Evolutionary conservation across 2,888 invertebrate species (phyloP).

Genomic region (Acrocera orbiculus): DNA sequence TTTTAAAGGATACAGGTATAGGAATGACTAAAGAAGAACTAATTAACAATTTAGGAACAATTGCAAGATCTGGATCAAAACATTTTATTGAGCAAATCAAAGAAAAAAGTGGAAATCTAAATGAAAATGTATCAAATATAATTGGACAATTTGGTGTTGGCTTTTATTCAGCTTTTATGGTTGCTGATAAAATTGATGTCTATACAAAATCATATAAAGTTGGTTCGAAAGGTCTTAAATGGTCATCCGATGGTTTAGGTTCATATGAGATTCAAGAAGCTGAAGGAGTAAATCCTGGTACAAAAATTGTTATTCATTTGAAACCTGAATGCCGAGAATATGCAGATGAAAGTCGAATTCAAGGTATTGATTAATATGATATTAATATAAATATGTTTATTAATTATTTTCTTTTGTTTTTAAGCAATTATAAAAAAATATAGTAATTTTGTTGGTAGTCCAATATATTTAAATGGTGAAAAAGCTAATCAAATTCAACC

Average conservation of each 20-base stretch:
- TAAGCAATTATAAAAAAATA: conserved; percentile 80
- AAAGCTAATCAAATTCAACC: conserved; percentile 82
- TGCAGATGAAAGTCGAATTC: conserved; percentile 68
- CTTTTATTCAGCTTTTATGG: conserved; percentile 96
- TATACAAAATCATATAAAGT: conserved; percentile 54
- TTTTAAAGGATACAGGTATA: conserved; percentile 65
- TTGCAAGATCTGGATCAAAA: conserved; percentile 91
- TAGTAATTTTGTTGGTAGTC: conserved; percentile 91
- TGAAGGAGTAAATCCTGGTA: conserved; percentile 70
- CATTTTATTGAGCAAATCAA: conserved; percentile 75
- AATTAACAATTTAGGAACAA: conserved; percentile 80
- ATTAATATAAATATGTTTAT: neutral
- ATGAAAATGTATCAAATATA: conserved; percentile 52
- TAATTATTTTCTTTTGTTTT: conserved; percentile 17
- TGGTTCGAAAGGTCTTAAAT: conserved; percentile 57
- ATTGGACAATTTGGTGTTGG: conserved; percentile 98
- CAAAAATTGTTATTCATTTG: conserved; percentile 80
- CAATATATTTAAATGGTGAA: conserved; percentile 78
- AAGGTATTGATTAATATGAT: conserved; percentile 33
- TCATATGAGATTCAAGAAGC: conserved; percentile 77
- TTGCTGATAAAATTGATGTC: conserved; percentile 86
- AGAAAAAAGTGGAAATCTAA: conserved; percentile 37
- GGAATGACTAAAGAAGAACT: conserved; percentile 92
- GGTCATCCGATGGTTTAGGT: conserved; percentile 84
- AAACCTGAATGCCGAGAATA: conserved; percentile 79